phyloP scores from a whole-genome alignment of 2,888 invertebrate genomes.

The Acronicta psi region DNA sequence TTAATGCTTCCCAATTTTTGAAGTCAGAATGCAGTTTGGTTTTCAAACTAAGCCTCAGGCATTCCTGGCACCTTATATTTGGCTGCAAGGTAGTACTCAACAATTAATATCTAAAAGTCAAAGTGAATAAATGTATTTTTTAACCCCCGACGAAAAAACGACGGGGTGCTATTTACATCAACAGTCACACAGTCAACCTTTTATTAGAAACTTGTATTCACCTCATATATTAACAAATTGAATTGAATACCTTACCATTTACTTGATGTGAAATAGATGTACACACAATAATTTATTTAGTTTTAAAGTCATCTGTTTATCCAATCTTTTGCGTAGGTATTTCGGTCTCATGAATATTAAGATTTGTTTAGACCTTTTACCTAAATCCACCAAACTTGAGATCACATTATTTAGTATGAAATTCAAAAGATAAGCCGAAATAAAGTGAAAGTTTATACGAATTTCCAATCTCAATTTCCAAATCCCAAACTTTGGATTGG shows the following conservation, averaged over 20 bases:
- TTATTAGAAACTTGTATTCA: too few species aligned
- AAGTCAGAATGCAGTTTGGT: too few species aligned
- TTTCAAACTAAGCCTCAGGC: too few species aligned
- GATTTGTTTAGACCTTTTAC: slow-evolving; percentile 1
- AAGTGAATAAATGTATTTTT: too few species aligned
- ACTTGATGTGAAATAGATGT: slow-evolving; percentile 2
- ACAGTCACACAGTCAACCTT: too few species aligned
- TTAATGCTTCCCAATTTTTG: too few species aligned
- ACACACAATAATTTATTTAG: not conserved
- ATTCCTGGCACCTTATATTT: too few species aligned
- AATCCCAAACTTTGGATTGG: slow-evolving; percentile 29
- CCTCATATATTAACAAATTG: slow-evolving; percentile 8
- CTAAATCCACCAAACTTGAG: not conserved
- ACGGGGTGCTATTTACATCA: too few species aligned
- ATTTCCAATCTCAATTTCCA: slow-evolving; percentile 24
- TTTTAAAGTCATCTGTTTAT: not conserved
- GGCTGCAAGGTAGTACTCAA: too few species aligned
- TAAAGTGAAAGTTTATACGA: slow-evolving; percentile 16
- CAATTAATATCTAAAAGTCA: too few species aligned
- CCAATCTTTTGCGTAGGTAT: not conserved
- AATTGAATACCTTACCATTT: slow-evolving; percentile 8
- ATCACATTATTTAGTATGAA: slow-evolving; percentile 5
- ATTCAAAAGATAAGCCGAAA: slow-evolving; percentile 15
- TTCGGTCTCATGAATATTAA: slow-evolving; percentile 4
- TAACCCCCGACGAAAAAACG: too few species aligned